Conservation (phyloP, 2,113 vertebrate species). For the Pseudorasbora parva region DNA sequence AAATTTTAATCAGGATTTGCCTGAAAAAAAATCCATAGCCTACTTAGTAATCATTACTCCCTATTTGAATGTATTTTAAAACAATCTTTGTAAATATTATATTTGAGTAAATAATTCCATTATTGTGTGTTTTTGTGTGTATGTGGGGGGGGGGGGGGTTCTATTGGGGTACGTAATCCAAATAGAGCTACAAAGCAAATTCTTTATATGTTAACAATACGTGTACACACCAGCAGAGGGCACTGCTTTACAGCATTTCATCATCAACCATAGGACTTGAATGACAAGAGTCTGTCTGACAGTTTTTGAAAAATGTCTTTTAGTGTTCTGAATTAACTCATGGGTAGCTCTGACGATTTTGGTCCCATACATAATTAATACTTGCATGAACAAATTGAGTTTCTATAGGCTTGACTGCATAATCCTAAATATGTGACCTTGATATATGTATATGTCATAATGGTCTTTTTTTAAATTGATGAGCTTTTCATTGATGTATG, state of each 20-base stretch:
- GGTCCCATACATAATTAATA: background rate
- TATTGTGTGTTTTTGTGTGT: background rate
- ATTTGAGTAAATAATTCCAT: background rate
- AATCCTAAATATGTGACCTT: no score
- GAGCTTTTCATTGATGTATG: no score
- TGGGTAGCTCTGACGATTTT: background rate
- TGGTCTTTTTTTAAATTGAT: no score
- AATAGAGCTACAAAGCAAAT: background rate
- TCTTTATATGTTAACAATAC: background rate
- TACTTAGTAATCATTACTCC: no score
- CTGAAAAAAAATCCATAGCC: no score
- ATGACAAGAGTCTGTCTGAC: background rate
- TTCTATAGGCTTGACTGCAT: no score
- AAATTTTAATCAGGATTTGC: no score
- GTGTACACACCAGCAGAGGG: conserved; percentile 14
- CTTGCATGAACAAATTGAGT: no score
- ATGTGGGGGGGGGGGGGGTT: no score
- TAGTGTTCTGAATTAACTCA: background rate
- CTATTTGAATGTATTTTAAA: no score
- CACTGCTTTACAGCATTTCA: conserved; percentile 5
- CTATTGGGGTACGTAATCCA: background rate
- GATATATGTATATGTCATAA: no score
- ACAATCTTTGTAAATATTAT: no score
- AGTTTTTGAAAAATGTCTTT: background rate
- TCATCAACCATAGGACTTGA: background rate